These are phyloP conservation scores for Ricordea florida DNA, from an alignment of 92 coral and sea anemone species.

Conservation along the genomic window DNA sequence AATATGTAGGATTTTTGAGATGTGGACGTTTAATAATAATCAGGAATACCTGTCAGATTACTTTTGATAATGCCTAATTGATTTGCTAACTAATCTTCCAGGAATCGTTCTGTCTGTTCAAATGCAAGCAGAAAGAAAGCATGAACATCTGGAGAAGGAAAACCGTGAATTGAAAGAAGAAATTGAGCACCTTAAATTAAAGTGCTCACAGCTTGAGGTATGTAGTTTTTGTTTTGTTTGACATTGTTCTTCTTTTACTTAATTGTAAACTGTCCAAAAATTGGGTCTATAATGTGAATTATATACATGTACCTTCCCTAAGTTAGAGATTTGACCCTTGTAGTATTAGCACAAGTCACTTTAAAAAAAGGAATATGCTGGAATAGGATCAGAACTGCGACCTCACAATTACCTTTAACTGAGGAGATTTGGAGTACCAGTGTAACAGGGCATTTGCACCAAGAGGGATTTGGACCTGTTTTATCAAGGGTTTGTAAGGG, in stretches of 20 bases:
- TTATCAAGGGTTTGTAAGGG: too few relatives aligned
- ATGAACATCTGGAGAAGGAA: conserved; percentile 63
- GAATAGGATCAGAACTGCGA: too few relatives aligned
- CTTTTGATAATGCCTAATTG: too few relatives aligned
- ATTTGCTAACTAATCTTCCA: conserved; percentile 9
- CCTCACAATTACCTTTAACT: too few relatives aligned
- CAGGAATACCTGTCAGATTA: not conserved
- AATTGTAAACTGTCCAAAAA: not conserved
- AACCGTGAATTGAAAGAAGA: conserved; percentile 72
- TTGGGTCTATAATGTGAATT: too few relatives aligned
- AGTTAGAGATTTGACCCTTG: too few relatives aligned
- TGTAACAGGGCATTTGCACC: too few relatives aligned
- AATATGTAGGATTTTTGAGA: not conserved
- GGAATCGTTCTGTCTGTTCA: conserved; percentile 93
- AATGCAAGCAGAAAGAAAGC: conserved; percentile 84
- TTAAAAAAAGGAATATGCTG: too few relatives aligned
- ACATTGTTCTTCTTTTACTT: not conserved
- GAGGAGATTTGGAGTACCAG: too few relatives aligned
- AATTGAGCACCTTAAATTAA: conserved; percentile 58
- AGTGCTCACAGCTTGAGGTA: conserved; percentile 83
- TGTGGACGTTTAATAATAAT: not conserved
- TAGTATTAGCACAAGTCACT: too few relatives aligned
- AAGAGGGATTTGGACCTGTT: too few relatives aligned
- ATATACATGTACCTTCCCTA: too few relatives aligned
- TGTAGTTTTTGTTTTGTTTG: not conserved